phyloP scores from a whole-genome alignment of 2,797 vertebrate species.

The Silurus aristotelis region DNA sequence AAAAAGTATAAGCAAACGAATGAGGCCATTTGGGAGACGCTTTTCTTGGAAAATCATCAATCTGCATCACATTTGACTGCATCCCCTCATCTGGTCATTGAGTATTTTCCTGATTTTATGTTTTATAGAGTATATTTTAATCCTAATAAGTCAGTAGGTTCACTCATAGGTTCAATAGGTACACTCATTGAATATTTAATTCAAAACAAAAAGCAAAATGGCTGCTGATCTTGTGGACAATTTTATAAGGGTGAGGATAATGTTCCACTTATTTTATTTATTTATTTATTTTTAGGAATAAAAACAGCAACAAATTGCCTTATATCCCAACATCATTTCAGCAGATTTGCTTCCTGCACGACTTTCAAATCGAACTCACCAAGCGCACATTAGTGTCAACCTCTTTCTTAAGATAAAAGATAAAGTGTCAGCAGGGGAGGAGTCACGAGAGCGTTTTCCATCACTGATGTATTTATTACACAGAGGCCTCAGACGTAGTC shows the following conservation, averaged over 20 bases:
- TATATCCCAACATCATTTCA: conserved; percentile 34
- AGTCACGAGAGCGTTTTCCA: conserved; percentile 33
- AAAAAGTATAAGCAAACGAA: background rate
- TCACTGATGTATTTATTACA: conserved; percentile 54
- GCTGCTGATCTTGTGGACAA: background rate
- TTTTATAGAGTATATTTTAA: background rate
- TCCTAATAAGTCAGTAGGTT: background rate
- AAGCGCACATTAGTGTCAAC: conserved; percentile 36
- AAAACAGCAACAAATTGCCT: conserved; percentile 26
- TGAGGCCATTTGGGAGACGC: background rate
- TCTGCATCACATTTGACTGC: background rate
- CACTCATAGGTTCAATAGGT: background rate
- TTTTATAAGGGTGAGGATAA: conserved; percentile 8
- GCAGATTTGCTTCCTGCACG: conserved; percentile 37
- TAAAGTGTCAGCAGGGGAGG: conserved; percentile 51
- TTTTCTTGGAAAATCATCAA: background rate
- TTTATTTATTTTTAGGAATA: background rate
- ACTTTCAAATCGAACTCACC: conserved; percentile 51
- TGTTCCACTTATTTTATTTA: background rate
- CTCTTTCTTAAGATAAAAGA: conserved; percentile 53
- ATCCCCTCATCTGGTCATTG: no score
- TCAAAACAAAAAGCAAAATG: conserved; percentile 24
- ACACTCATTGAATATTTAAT: background rate
- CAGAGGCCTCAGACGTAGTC: conserved; percentile 30
- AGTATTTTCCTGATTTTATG: background rate